Conservation (phyloP, 2,888 invertebrate genomes). For the Drosophila subquinaria region DNA sequence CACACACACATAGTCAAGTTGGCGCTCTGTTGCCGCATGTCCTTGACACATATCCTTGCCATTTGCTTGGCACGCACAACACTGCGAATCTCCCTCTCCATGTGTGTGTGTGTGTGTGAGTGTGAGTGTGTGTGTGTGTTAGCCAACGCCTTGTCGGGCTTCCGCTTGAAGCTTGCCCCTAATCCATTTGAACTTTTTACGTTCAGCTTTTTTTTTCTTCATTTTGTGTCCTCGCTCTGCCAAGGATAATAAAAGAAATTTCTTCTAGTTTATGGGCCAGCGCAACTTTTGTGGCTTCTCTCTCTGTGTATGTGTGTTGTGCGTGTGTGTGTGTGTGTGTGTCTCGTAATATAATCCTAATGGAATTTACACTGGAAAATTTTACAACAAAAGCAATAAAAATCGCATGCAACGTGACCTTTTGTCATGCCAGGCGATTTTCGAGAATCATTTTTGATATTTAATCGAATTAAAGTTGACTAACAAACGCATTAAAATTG, state of each 20-base stretch:
- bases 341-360: constrained; percentile 80
- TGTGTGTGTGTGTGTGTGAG: constrained; percentile 18
- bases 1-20: constrained; percentile 11
- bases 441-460: constrained; percentile 10
- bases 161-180: constrained; percentile 69
- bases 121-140: constrained; percentile 32
- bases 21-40: constrained; percentile 54
- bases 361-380: constrained; percentile 79
- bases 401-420: constrained; percentile 52
- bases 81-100: constrained; percentile 19
- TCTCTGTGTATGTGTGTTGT: constrained; percentile 14
- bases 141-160: constrained; percentile 77
- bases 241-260: constrained; percentile 77
- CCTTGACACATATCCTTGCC: constrained; percentile 74
- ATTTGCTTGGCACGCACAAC: constrained; percentile 72
- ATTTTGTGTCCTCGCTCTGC: constrained; percentile 44
- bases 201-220: constrained; percentile 13
- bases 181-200: constrained; percentile 74
- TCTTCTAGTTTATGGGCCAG: constrained; percentile 72
- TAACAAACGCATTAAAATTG: not conserved
- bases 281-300: constrained; percentile 72
- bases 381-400: constrained; percentile 55
- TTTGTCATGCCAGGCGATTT: constrained; percentile 48
- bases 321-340: constrained; percentile 24
- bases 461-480: constrained; percentile 25